These are phyloP conservation scores for Charaxes varanes DNA, from an alignment of 1,140 invertebrate genomes.

Conservation along the genomic window DNA sequence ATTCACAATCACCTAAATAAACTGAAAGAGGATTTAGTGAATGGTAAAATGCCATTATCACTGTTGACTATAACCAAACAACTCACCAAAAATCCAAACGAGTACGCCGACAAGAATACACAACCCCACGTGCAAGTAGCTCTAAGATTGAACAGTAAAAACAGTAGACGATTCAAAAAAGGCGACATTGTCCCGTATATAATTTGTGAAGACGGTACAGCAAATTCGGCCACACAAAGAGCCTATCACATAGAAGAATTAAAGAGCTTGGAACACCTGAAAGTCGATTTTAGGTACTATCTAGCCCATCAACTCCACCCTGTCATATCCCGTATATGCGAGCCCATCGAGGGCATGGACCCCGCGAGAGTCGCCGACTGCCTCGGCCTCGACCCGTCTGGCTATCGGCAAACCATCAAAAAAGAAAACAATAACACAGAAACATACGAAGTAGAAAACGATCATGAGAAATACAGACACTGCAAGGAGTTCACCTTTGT, in stretches of 20 bases:
- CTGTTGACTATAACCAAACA: conserved; percentile 95
- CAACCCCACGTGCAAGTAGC: conserved; percentile 96
- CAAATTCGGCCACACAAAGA: conserved; percentile 89
- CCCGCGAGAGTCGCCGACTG: conserved; percentile 91
- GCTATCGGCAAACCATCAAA: conserved; percentile 65
- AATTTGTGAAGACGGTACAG: conserved; percentile 92
- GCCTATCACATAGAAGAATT: conserved; percentile 95
- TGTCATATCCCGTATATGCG: conserved; percentile 94
- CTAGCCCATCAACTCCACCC: conserved; percentile 93
- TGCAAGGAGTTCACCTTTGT: conserved; percentile 83
- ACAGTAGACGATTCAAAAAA: conserved; percentile 88
- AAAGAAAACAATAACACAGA: conserved; percentile 73
- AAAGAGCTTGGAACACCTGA: conserved; percentile 81
- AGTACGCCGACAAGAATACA: conserved; percentile 90
- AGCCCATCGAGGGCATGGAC: conserved; percentile 96
- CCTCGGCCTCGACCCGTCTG: conserved; percentile 82
- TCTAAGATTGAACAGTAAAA: conserved; percentile 86
- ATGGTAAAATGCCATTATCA: conserved; percentile 82
- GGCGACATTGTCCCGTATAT: conserved; percentile 97
- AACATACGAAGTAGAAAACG: conserved; percentile 74
- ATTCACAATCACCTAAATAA: conserved; percentile 84
- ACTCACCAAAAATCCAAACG: conserved; percentile 94
- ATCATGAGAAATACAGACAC: conserved; percentile 84
- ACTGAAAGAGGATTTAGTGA: conserved; percentile 82
- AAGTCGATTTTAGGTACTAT: conserved; percentile 90